A percentile compares a stretch with the other conserved stretches of the same genome.
Evolutionary conservation across 2,113 vertebrate species (phyloP).

Genomic region (Riparia riparia): DNA sequence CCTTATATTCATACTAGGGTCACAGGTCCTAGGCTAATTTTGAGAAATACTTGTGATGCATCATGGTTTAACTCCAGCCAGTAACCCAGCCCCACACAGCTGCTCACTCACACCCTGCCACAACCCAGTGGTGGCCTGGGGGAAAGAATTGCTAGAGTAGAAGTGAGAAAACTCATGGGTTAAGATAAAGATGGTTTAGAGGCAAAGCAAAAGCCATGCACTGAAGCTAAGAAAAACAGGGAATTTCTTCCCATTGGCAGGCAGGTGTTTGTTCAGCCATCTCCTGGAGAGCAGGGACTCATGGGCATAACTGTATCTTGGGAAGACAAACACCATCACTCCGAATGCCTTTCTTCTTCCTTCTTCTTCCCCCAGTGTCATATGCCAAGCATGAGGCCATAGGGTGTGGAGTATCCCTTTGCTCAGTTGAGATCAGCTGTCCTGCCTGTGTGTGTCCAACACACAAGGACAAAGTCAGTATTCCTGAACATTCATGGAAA

Average conservation of each 20-base stretch:
- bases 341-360: accelerated
- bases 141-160: not conserved
- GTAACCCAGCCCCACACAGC: not conserved
- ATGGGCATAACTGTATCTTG: accelerated
- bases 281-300: not conserved
- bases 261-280: not conserved
- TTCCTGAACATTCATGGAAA: not conserved
- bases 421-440: not conserved
- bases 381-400: not conserved
- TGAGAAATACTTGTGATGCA: not conserved
- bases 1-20: not conserved
- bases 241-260: no score
- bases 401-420: not conserved
- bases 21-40: not conserved
- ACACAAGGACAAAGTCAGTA: not conserved
- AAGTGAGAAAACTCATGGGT: not conserved
- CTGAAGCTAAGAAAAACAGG: not conserved
- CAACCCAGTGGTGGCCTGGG: not conserved
- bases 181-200: not conserved
- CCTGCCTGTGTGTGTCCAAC: no score
- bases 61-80: not conserved
- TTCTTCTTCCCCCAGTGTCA: not conserved
- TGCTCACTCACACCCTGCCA: not conserved
- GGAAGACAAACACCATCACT: not conserved
- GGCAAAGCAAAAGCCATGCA: not conserved